Evolutionary conservation across 2,888 invertebrate genomes (phyloP).

Genomic region (Metellina segmentata): DNA sequence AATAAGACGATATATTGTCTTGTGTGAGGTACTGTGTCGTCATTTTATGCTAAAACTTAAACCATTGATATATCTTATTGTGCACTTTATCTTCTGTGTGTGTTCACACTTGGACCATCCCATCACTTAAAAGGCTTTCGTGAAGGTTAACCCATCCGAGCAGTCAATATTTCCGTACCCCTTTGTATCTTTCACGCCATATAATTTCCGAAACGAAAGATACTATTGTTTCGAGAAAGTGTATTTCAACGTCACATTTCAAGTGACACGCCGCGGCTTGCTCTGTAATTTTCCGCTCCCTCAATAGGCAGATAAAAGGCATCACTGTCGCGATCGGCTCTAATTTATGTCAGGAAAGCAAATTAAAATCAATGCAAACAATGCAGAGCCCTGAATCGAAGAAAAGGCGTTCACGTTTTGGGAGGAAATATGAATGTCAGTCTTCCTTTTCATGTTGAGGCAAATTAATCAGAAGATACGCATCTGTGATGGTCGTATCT

Average conservation of each 20-base stretch:
- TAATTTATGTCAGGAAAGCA: conserved; percentile 64
- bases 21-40: too few species aligned
- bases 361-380: conserved; percentile 66
- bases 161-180: background rate
- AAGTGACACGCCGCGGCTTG: conserved; percentile 9
- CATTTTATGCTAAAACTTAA: too few species aligned
- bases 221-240: conserved; percentile 62
- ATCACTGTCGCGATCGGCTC: conserved; percentile 60
- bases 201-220: conserved; percentile 38
- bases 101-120: too few species aligned
- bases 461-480: conserved; percentile 52
- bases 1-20: too few species aligned
- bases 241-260: conserved; percentile 56
- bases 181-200: conserved; percentile 31
- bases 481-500: conserved; percentile 42
- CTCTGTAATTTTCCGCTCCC: conserved; percentile 63
- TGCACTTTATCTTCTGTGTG: too few species aligned
- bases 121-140: too few species aligned
- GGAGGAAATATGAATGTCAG: conserved; percentile 24
- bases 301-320: conserved; percentile 46
- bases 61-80: too few species aligned
- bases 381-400: conserved; percentile 30
- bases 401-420: conserved; percentile 18
- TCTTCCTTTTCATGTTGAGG: conserved; percentile 39
- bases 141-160: background rate